Evolutionary conservation across 53 echinoderm and acorn worm genomes (phyloP), one percentile per base, ranked within the genome.

Genomic region (Zoroaster sp.): DNA sequence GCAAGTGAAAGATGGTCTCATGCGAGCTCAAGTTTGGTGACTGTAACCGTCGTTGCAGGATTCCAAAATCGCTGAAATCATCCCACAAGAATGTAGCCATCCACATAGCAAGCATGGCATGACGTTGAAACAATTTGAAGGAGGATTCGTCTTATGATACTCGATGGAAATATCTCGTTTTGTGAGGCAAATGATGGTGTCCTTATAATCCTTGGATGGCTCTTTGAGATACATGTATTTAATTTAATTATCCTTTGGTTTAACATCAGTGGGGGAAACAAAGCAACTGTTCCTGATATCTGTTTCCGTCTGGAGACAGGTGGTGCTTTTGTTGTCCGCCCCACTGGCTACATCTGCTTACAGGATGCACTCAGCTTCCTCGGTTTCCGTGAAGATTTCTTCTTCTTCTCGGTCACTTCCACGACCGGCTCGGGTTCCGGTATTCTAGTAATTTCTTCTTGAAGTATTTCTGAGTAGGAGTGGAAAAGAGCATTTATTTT

Each of bases 341-440:
- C 31, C 15, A 23, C 46, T 4, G 67, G n/a, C 85, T 89, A 89
- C 89, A 79, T 78, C 89, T 89, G 89, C 87, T 94, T 94, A 73
- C 94, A 94, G 68, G 87, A 90, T 42, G 92, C 70, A 39, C 94
- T 94, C 32, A 94, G 85, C 71, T 94, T 94, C 42, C 94, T 38
- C 35, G 91, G 76, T 68, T 75, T 83, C 49, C 90, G 76, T 49
- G 88, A 34, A 44, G 90, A 87, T 79, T 94, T 94, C 88, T 92
- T 81, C 86, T 94, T 94, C 77, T 75, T 81, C 31, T 88, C 90
- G 4, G 77, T 82, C 5, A 73, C 88, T 35, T 88, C 90, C 54
- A 36, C 75, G 0, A 80, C 87, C 3, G 94, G 87, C 73, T 89
- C 80, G 8, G 88, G 91, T 68, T 87, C 87, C 18, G 90, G 72